A percentile compares a stretch with the other conserved stretches of the same genome.
Evolutionary conservation across 2,888 invertebrate species (phyloP).

Genomic region (Microdon myrmicae): DNA sequence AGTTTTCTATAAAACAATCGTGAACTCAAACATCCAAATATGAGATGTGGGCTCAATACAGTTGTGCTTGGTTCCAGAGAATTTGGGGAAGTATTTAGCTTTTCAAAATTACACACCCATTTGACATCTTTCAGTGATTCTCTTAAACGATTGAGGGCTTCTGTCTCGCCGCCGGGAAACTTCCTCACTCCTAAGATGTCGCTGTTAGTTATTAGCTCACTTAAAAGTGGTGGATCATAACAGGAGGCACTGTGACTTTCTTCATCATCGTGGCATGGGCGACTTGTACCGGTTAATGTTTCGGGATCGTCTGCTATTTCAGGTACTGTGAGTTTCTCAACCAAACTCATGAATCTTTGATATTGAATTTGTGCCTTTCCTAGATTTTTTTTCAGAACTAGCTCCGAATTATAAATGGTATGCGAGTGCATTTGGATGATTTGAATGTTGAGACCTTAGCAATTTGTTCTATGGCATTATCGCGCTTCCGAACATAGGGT

Average conservation of each 20-base stretch:
- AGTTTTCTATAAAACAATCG: conserved; percentile 72
- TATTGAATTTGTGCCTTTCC: conserved; percentile 73
- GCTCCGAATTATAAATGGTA: conserved; percentile 73
- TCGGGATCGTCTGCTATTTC: conserved; percentile 65
- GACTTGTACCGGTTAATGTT: conserved; percentile 64
- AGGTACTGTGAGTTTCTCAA: conserved; percentile 62
- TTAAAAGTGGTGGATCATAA: conserved; percentile 70
- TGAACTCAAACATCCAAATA: conserved; percentile 76
- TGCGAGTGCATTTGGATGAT: conserved; percentile 72
- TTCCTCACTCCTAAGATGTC: conserved; percentile 68
- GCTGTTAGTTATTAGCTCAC: conserved; percentile 69
- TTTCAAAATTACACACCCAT: conserved; percentile 80
- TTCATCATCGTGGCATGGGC: conserved; percentile 64
- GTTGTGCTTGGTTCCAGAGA: conserved; percentile 77
- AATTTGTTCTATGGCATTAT: conserved; percentile 69
- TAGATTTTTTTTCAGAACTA: conserved; percentile 71
- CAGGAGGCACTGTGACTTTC: conserved; percentile 60
- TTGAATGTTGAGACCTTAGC: conserved; percentile 69
- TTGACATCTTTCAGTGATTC: conserved; percentile 69
- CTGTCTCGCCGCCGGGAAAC: conserved; percentile 74
- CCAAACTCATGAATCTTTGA: conserved; percentile 72
- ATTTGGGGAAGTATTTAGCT: conserved; percentile 79
- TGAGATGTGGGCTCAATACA: conserved; percentile 75
- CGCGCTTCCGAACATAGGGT: conserved; percentile 71
- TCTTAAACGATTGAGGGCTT: conserved; percentile 70